Conservation (phyloP, 2,888 invertebrate genomes). For the Macrosiphum euphorbiae region DNA sequence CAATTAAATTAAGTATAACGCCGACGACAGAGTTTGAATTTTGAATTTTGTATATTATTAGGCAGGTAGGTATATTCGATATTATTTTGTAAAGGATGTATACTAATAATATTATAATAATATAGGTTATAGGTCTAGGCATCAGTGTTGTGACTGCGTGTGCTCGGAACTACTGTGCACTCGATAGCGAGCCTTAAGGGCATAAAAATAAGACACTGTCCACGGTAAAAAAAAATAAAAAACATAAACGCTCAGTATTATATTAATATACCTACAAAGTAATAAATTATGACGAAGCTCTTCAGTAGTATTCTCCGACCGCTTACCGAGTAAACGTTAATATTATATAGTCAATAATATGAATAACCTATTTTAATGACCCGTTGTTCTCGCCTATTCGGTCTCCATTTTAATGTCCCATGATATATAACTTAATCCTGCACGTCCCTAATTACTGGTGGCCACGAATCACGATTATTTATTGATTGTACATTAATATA, state of each 20-base stretch:
- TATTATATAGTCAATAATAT: neutral
- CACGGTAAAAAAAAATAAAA: neutral
- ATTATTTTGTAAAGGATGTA: neutral
- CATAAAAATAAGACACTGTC: neutral
- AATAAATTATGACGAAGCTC: neutral
- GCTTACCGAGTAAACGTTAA: neutral
- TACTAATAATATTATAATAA: neutral
- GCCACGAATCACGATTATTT: conserved; percentile 34
- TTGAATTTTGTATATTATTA: neutral
- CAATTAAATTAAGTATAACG: neutral
- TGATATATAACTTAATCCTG: conserved; percentile 56
- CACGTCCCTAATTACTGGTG: conserved; percentile 5
- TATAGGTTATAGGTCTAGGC: neutral
- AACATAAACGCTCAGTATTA: neutral
- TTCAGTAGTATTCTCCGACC: neutral
- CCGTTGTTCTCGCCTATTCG: neutral
- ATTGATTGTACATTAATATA: conserved; percentile 5
- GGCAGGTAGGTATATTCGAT: neutral
- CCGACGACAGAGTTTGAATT: neutral
- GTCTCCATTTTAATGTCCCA: neutral
- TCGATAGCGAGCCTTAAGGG: neutral
- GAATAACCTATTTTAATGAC: conserved; percentile 27
- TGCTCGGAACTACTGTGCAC: neutral
- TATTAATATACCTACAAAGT: neutral
- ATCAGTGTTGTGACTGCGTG: neutral